phyloP scores from a whole-genome alignment of 2,113 vertebrate genomes.

The Isurus oxyrinchus region DNA sequence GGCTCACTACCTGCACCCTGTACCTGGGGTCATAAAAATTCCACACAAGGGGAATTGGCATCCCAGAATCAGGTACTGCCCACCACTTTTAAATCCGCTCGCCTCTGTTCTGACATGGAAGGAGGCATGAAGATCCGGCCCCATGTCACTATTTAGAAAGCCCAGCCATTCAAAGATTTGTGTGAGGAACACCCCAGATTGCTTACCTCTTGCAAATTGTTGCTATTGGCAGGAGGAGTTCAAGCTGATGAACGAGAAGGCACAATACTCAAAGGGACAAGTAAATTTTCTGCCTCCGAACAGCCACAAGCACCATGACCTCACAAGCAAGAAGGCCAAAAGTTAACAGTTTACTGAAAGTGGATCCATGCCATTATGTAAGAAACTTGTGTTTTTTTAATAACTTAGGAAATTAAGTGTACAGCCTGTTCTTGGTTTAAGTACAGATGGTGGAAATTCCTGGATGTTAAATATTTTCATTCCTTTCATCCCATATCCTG shows the following conservation, averaged over 20 bases:
- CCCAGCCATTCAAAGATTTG: background rate
- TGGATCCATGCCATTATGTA: background rate
- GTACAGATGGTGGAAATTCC: slow-evolving; percentile 10
- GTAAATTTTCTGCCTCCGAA: background rate
- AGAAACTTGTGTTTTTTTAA: background rate
- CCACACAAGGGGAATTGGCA: too few relatives aligned
- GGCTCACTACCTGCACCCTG: too few relatives aligned
- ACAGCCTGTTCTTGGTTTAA: slow-evolving; percentile 27
- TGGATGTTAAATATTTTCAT: slow-evolving; percentile 29
- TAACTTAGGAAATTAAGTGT: background rate
- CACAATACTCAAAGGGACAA: background rate
- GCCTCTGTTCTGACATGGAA: background rate
- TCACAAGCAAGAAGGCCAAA: background rate
- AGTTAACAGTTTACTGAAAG: background rate
- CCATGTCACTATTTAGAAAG: background rate
- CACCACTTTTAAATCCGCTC: background rate
- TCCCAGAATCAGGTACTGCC: too few relatives aligned
- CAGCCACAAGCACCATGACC: background rate
- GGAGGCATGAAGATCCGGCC: background rate
- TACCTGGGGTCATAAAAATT: background rate
- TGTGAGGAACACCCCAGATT: background rate
- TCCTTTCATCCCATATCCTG: background rate
- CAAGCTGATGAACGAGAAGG: background rate
- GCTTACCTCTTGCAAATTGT: background rate
- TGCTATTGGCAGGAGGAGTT: background rate